These are phyloP conservation scores for Eptatretus burgeri DNA, from an alignment of 2,113 vertebrate genomes.

Conservation along the genomic window DNA sequence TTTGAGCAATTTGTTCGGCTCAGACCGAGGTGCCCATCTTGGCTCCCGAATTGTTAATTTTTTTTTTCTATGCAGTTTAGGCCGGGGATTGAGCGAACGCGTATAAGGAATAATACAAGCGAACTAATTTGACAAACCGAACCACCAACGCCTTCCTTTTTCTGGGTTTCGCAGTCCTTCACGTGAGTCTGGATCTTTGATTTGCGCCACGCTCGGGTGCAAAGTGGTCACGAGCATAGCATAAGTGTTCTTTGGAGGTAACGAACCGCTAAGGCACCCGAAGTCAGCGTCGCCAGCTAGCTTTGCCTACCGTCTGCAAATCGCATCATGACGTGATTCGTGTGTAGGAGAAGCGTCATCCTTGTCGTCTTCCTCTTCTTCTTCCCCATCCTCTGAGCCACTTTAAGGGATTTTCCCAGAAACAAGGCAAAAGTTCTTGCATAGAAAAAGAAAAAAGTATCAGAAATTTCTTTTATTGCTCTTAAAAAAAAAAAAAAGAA, in stretches of 20 bases:
- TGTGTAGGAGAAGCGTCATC: neutral
- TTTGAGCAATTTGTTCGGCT: too few species aligned
- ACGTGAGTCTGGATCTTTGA: too few species aligned
- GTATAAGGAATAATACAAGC: too few species aligned
- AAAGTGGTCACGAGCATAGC: neutral
- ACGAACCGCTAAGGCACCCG: neutral
- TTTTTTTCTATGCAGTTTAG: too few species aligned
- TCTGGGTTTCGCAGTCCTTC: too few species aligned
- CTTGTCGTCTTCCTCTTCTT: neutral
- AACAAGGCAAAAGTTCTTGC: neutral
- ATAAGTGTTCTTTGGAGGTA: neutral
- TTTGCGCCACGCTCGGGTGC: neutral
- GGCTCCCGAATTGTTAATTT: too few species aligned
- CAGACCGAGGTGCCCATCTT: too few species aligned
- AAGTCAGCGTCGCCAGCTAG: neutral
- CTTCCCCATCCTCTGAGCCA: conserved; percentile 1
- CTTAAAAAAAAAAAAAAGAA: neutral
- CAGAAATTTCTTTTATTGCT: neutral
- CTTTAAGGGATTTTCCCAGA: conserved; percentile 1
- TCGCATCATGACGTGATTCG: too few species aligned
- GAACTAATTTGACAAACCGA: too few species aligned
- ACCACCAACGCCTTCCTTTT: too few species aligned
- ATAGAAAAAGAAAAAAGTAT: neutral
- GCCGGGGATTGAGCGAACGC: too few species aligned
- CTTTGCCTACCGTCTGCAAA: neutral